Percentiles rank a stretch among this genome's conserved stretches.
Evolutionary conservation across 2,113 vertebrate genomes (phyloP).

Genomic region (Clarias magur): DNA sequence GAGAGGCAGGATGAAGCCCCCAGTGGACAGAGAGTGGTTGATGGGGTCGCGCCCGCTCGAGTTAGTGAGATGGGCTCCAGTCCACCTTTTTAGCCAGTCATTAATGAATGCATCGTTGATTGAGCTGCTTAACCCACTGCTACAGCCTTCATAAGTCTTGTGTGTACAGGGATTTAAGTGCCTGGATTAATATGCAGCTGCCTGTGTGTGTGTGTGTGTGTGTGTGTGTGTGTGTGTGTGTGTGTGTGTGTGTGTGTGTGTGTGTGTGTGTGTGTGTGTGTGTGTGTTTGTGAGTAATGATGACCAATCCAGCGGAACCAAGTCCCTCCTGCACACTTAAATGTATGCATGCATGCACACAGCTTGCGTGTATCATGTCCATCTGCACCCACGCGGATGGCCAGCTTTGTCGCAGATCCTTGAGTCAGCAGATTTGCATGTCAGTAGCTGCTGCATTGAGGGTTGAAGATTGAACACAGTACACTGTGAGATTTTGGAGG

Average conservation of each 20-base stretch:
- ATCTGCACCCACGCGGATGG: constrained; percentile 30
- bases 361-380: constrained; percentile 28
- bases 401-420: constrained; percentile 32
- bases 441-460: constrained; percentile 17
- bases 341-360: constrained; percentile 20
- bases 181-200: constrained; percentile 25
- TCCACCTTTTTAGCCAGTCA: not conserved
- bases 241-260: not conserved
- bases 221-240: not conserved
- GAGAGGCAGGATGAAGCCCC: constrained; percentile 18
- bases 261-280: constrained; percentile 13
- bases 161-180: constrained; percentile 17
- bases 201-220: not conserved
- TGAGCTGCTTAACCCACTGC: constrained; percentile 24
- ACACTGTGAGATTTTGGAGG: constrained; percentile 1
- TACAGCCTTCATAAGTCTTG: constrained; percentile 25
- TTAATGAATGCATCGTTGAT: constrained; percentile 20
- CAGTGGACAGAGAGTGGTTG: not conserved
- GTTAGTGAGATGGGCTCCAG: constrained; percentile 9
- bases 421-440: constrained; percentile 43
- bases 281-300: constrained; percentile 34
- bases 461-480: not conserved
- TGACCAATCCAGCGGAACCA: constrained; percentile 38
- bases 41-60: not conserved
- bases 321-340: constrained; percentile 25